These are phyloP conservation scores for Chaetodon trifasciatus DNA, from an alignment of 2,797 vertebrate genomes.

Conservation along the genomic window DNA sequence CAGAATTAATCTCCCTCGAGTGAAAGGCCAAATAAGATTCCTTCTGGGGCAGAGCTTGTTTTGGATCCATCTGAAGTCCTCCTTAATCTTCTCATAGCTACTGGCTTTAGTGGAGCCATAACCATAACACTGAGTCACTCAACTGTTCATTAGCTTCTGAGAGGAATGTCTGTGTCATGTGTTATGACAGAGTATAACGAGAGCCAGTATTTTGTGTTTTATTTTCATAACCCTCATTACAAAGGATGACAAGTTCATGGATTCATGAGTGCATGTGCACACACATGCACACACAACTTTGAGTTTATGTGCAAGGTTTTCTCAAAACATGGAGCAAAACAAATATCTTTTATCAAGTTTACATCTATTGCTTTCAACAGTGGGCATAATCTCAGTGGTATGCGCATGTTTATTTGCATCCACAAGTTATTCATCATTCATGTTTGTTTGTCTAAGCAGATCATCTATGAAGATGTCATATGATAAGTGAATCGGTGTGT, in stretches of 20 bases:
- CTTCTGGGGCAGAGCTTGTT: slow-evolving; percentile 54
- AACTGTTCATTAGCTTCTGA: slow-evolving; percentile 64
- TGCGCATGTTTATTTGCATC: slow-evolving; percentile 64
- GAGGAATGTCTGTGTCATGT: slow-evolving; percentile 78
- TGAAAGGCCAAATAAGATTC: slow-evolving; percentile 62
- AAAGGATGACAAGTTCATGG: slow-evolving; percentile 62
- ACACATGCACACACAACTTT: background rate
- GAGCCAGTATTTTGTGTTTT: slow-evolving; percentile 70
- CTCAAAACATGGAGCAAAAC: slow-evolving; percentile 38
- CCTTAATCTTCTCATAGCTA: slow-evolving; percentile 75
- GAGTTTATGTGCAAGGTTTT: slow-evolving; percentile 49
- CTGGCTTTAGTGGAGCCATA: slow-evolving; percentile 77
- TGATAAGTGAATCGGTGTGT: slow-evolving; percentile 15
- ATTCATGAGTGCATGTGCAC: background rate
- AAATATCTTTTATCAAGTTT: slow-evolving; percentile 51
- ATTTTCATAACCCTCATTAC: slow-evolving; percentile 68
- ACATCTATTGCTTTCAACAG: slow-evolving; percentile 57
- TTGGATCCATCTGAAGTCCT: slow-evolving; percentile 59
- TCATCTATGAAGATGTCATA: slow-evolving; percentile 18
- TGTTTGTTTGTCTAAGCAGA: slow-evolving; percentile 43
- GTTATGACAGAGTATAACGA: slow-evolving; percentile 71
- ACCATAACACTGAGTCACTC: slow-evolving; percentile 76
- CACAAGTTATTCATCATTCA: slow-evolving; percentile 38
- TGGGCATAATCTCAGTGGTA: slow-evolving; percentile 48
- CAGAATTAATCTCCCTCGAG: slow-evolving; percentile 43